phyloP scores from a whole-genome alignment of 2,888 invertebrate genomes.

The Hypsopygia costalis region DNA sequence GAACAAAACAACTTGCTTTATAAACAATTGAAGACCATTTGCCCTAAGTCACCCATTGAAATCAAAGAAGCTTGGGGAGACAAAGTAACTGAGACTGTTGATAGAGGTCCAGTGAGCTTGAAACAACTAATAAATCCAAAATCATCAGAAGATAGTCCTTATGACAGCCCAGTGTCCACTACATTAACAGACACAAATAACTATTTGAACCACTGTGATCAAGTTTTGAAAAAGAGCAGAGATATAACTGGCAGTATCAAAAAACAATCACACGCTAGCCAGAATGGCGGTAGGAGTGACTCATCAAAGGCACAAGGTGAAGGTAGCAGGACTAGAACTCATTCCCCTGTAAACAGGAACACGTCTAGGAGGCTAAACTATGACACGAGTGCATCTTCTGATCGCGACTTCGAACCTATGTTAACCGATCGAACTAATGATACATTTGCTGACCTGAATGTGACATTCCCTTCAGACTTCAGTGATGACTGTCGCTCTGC shows the following conservation, averaged over 20 bases:
- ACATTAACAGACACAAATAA: constrained; percentile 56
- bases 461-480: constrained; percentile 65
- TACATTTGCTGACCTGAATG: constrained; percentile 70
- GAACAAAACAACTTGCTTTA: constrained; percentile 82
- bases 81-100: constrained; percentile 28
- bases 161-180: constrained; percentile 38
- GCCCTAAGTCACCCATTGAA: constrained; percentile 57
- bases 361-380: constrained; percentile 53
- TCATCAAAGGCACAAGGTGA: constrained; percentile 30
- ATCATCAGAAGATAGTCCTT: constrained; percentile 28
- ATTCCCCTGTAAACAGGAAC: constrained; percentile 40
- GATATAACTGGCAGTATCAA: constrained; percentile 55
- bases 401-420: constrained; percentile 53
- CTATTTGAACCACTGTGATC: constrained; percentile 55
- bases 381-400: constrained; percentile 54
- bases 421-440: constrained; percentile 73
- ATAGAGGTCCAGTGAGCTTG: constrained; percentile 62
- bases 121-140: constrained; percentile 62
- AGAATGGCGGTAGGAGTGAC: constrained; percentile 24
- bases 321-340: constrained; percentile 39
- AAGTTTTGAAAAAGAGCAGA: constrained; percentile 55
- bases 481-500: constrained; percentile 40
- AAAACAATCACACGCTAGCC: constrained; percentile 29
- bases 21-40: constrained; percentile 66
- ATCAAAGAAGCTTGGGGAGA: constrained; percentile 62